Percentiles rank a stretch among this genome's conserved stretches.
phyloP scores from a whole-genome alignment of 2,888 invertebrate genomes.

The Himalopsyche anomala region DNA sequence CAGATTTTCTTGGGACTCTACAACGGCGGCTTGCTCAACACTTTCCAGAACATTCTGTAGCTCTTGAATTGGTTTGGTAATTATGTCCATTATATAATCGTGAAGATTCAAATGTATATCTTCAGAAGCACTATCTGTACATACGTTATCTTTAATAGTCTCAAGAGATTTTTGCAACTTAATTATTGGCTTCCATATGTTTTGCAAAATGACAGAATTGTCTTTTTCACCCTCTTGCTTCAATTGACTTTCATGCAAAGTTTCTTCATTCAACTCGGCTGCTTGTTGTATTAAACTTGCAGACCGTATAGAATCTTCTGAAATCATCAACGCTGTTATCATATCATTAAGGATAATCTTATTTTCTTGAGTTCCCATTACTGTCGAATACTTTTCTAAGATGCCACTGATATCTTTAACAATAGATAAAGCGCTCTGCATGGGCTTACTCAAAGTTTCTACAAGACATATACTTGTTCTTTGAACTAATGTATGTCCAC shows the following conservation, averaged over 20 bases:
- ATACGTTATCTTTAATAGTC: constrained; percentile 62
- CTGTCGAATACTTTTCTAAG: constrained; percentile 72
- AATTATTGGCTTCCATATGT: constrained; percentile 63
- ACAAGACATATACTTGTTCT: constrained; percentile 82
- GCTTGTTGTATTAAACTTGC: constrained; percentile 71
- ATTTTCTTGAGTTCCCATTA: constrained; percentile 72
- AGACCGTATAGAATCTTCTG: constrained; percentile 76
- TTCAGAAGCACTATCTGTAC: constrained; percentile 47
- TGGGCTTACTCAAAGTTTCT: constrained; percentile 77
- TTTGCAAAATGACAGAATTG: constrained; percentile 61
- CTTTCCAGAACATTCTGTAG: constrained; percentile 74
- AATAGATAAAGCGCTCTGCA: constrained; percentile 77
- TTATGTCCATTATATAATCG: constrained; percentile 63
- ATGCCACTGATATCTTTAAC: constrained; percentile 74
- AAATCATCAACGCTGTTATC: constrained; percentile 74
- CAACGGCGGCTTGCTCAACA: constrained; percentile 76
- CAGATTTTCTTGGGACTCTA: constrained; percentile 73
- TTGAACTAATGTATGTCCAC: constrained; percentile 82
- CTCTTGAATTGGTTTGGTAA: constrained; percentile 73
- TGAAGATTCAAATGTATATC: constrained; percentile 57
- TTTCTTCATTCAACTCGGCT: constrained; percentile 68
- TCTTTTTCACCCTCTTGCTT: constrained; percentile 53
- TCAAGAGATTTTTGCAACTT: constrained; percentile 65
- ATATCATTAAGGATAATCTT: constrained; percentile 75
- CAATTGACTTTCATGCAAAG: background rate